These are phyloP conservation scores for Drosophila koepferae DNA, from an alignment of 2,888 invertebrate genomes.

Conservation along the genomic window DNA sequence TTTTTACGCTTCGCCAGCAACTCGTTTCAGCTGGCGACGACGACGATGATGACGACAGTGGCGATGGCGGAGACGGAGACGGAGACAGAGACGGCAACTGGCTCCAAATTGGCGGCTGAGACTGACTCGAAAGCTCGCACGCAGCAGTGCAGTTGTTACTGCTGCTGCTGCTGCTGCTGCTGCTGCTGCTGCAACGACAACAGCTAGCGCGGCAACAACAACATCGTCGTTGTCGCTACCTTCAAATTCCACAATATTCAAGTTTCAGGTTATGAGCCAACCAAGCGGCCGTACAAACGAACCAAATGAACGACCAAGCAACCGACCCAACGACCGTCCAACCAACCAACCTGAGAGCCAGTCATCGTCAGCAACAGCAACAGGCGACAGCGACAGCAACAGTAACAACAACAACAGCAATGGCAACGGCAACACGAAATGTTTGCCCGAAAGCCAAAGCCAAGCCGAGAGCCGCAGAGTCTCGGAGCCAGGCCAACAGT, in stretches of 20 bases:
- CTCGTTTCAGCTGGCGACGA: conserved; percentile 71
- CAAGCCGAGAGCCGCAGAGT: conserved; percentile 66
- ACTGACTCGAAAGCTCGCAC: conserved; percentile 79
- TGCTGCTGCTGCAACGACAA: conserved; percentile 19
- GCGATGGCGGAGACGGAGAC: conserved; percentile 1
- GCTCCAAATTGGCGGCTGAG: conserved; percentile 74
- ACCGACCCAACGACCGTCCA: conserved; percentile 31
- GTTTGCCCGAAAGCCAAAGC: conserved; percentile 78
- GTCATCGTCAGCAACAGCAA: conserved; percentile 70
- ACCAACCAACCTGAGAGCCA: conserved; percentile 67
- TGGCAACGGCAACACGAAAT: conserved; percentile 53
- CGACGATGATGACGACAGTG: not conserved
- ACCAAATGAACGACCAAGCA: conserved; percentile 43
- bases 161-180: conserved; percentile 39
- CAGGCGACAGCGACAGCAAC: conserved; percentile 32
- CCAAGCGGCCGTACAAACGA: conserved; percentile 53
- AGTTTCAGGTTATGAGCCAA: conserved; percentile 81
- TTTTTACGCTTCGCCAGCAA: conserved; percentile 78
- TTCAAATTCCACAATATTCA: conserved; percentile 81
- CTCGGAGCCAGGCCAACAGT: conserved; percentile 61
- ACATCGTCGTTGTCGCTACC: conserved; percentile 59
- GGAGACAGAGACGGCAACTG: conserved; percentile 46
- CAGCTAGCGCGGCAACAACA: conserved; percentile 27
- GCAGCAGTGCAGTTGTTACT: conserved; percentile 67
- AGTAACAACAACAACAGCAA: conserved; percentile 23